A percentile compares a stretch with the other conserved stretches of the same genome.
Evolutionary conservation across 30 jellyfish, hydroid and myxozoan genomes (phyloP).

Genomic region (Cassiopea xamachana): DNA sequence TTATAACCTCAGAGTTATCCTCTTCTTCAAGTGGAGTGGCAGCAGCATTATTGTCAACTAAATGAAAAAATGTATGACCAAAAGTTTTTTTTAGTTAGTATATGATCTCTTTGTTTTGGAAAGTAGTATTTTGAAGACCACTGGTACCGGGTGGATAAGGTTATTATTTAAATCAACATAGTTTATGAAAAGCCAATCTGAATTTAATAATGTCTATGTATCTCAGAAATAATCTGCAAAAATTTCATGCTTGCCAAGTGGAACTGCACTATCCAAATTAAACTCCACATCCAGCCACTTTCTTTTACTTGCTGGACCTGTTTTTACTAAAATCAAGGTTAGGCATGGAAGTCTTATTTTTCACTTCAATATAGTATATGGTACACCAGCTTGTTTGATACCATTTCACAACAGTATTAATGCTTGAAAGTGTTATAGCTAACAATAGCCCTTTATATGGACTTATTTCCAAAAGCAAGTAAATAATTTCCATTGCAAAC

Average conservation of each 20-base stretch:
- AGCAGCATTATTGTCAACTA: neutral
- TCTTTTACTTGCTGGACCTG: constrained; percentile 27
- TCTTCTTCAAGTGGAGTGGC: neutral
- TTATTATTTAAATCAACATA: no score
- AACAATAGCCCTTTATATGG: neutral
- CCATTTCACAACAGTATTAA: no score
- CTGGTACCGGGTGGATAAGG: no score
- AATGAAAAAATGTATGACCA: no score
- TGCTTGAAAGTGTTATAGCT: neutral
- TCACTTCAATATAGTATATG: neutral
- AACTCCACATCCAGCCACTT: neutral
- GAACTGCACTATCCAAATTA: neutral
- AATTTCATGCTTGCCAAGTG: neutral
- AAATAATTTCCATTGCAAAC: no score
- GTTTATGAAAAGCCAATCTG: no score
- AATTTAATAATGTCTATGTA: no score
- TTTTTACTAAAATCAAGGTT: neutral
- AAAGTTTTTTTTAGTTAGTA: neutral
- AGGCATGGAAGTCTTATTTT: neutral
- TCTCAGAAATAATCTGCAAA: no score
- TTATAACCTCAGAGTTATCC: neutral
- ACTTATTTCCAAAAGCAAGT: no score
- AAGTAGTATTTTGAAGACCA: no score
- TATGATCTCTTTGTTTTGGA: neutral
- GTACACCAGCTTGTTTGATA: no score